phyloP scores from a whole-genome alignment of 2,113 vertebrate species.

The Chroicocephalus ridibundus region DNA sequence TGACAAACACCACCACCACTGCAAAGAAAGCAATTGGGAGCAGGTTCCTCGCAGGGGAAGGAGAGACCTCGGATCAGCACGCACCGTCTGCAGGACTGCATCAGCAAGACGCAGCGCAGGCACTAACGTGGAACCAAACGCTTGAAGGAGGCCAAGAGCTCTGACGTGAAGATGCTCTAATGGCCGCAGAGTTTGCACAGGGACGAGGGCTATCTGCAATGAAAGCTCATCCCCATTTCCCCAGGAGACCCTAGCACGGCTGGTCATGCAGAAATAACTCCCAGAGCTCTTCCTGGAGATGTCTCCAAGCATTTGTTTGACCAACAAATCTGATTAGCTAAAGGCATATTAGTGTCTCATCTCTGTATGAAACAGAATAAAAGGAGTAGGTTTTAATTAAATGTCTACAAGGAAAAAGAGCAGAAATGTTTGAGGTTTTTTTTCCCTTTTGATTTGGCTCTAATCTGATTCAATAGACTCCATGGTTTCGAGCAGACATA shows the following conservation, averaged over 20 bases:
- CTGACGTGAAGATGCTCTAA: neutral
- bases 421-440: neutral
- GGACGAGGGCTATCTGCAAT: neutral
- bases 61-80: neutral
- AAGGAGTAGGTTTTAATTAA: conserved; percentile 23
- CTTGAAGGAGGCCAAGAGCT: neutral
- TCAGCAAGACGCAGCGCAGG: neutral
- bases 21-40: neutral
- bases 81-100: neutral
- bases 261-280: conserved; percentile 14
- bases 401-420: neutral
- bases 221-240: neutral
- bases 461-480: conserved; percentile 25
- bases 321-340: conserved; percentile 37
- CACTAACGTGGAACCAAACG: accelerated
- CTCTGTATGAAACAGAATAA: neutral
- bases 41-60: neutral
- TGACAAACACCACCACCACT: neutral
- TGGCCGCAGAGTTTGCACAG: neutral
- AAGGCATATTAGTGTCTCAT: neutral
- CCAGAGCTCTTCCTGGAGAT: conserved; percentile 14
- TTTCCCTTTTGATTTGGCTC: neutral
- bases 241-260: neutral
- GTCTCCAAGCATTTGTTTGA: conserved; percentile 10
- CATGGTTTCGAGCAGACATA: neutral